These are phyloP conservation scores for Pangasius sanitwongsei DNA, from an alignment of 2,797 vertebrate species.

Conservation along the genomic window DNA sequence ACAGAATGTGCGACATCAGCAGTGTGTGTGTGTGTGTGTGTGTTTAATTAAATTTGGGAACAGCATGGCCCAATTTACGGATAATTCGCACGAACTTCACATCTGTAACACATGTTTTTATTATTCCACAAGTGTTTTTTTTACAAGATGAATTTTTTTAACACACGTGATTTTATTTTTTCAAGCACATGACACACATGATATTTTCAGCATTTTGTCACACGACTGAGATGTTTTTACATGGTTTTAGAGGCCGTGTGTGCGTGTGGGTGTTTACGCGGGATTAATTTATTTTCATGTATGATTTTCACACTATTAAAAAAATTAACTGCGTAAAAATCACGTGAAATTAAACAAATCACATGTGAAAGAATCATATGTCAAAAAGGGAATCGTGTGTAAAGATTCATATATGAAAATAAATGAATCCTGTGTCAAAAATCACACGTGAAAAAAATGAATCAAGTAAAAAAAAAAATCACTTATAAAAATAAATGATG, in stretches of 20 bases:
- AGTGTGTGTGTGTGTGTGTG: not conserved
- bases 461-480: not conserved
- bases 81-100: not conserved
- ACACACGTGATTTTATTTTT: not conserved
- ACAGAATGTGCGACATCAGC: conserved; percentile 3
- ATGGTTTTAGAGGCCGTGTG: too few relatives aligned
- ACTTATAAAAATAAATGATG: not conserved
- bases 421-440: not conserved
- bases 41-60: not conserved
- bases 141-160: too few relatives aligned
- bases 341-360: not conserved
- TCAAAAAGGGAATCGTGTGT: not conserved
- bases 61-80: not conserved
- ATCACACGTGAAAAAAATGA: too few relatives aligned
- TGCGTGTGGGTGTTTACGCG: too few relatives aligned
- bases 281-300: too few relatives aligned
- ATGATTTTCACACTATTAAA: not conserved
- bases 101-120: not conserved
- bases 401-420: not conserved
- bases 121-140: not conserved
- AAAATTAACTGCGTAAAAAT: not conserved
- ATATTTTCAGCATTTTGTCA: too few relatives aligned
- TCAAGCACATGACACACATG: not conserved
- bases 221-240: too few relatives aligned
- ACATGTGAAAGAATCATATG: not conserved